Evolutionary conservation across 2,797 vertebrate genomes (phyloP), one percentile per base, ranked within the genome.

Genomic region (Amphiprion clarkii): DNA sequence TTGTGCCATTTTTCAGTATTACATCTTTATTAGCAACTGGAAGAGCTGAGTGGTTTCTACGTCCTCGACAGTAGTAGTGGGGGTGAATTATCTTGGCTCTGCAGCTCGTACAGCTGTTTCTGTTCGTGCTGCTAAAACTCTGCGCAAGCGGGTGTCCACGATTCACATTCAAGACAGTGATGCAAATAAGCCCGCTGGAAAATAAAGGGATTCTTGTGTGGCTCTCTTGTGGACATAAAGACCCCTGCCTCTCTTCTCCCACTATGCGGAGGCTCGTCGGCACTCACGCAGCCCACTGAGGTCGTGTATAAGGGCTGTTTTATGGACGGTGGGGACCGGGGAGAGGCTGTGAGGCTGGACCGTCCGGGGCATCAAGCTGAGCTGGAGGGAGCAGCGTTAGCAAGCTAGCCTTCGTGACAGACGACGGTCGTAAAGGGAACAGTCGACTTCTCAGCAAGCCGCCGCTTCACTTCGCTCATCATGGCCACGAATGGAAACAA

Each of bases 401-500:
- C 87, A 70, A 61, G 82, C 81, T 92, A 92, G 84, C 87, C 64
- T 74, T 55, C 42, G 78, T 79, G 53, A 75, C 63, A 70, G 57
- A 10, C n/a, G 25, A 46, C 67, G 31, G 46, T 57, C 10, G 14
- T 8, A 68, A 71, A 58, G 46, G 46, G 44, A 67, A 36, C 66
- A 0, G 67, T 10, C 23, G 65, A 74, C 51, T 56, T 57, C 36
- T 44, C 39, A 40, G 31, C 42, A 56, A 29, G 53, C 36, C 19
- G 11, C 58, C 29, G 64, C 7, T 58, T 49, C 4, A 4, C 14
- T 23, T 61, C 40, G n/a, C 56, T 65, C 66, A 93, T 87, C 85
- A 98, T 98, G 97, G 97, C 96, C 63, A 95, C 96, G 74, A 95
- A 95, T 76, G 95, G 95, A 68, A 95, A 91, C 87, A 93, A 86